Evolutionary conservation across 2,888 invertebrate genomes (phyloP), one percentile per base, ranked within the genome.

Genomic region (Tenthredo mesomela): DNA sequence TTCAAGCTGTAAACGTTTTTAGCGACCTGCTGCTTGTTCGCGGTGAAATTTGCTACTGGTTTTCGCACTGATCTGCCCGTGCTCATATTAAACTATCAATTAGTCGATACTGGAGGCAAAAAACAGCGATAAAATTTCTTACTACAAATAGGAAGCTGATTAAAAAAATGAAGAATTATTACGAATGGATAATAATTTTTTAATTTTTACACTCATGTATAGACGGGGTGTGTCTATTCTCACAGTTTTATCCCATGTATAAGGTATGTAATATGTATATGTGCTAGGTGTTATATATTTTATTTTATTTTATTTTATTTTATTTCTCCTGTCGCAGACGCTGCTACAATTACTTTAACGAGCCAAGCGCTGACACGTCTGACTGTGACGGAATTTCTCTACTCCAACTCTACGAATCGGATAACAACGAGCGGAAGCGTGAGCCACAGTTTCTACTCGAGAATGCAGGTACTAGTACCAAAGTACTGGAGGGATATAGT

Each of bases 291-390:
- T 71, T 71, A 37, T 40, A 33, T 37, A 4, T 18, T 4, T n/a
- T 4, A n/a, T 18, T 40, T 54, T 4, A n/a, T 18, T 40, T 54
- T 15, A 7, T 77, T 77, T 50, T 7, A 6, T 37, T 77, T 50
- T 50, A 50, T 77, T 54, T 33, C 33, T 54, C 18, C 5, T 54
- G 50, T 50, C 54, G 77, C 50, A 54, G 50, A 54, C 33, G 77
- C 29, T 50, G 54, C 50, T 77, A 54, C 77, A 50, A 54, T 77
- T 77, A 77, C 77, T 77, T 77, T 77, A 77, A 77, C 77, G 77
- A 77, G 77, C 50, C 77, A 54, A 33, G 54, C 77, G 25, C 54
- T 54, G 77, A 77, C 47, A 54, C 54, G 77, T 77, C 77, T 77
- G 54, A 50, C 50, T 77, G 50, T 50, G 77, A 77, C 77, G 77